phyloP scores from a whole-genome alignment of 2,797 vertebrate genomes.

The Columba guinea region DNA sequence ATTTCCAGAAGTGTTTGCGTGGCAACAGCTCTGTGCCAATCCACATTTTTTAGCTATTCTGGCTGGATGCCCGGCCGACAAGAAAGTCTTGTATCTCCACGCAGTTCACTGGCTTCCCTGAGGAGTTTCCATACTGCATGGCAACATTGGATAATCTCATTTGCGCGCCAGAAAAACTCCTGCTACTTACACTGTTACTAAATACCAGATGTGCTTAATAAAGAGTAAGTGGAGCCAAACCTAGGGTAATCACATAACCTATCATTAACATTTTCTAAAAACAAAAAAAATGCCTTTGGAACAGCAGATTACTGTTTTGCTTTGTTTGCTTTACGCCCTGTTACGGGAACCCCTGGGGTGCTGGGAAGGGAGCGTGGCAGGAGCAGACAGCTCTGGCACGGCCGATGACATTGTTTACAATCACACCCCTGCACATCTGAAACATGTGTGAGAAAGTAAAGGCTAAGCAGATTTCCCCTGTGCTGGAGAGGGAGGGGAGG shows the following conservation, averaged over 20 bases:
- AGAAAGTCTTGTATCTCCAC: constrained; percentile 85
- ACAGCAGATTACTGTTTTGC: constrained; percentile 79
- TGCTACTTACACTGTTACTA: constrained; percentile 90
- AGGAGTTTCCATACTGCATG: constrained; percentile 89
- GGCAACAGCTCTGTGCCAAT: constrained; percentile 85
- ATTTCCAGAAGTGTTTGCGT: constrained; percentile 97
- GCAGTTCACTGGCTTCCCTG: constrained; percentile 85
- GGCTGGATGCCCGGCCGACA: constrained; percentile 85
- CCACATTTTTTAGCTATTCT: constrained; percentile 87
- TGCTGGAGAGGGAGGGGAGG: constrained; percentile 14
- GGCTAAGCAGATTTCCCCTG: constrained; percentile 66
- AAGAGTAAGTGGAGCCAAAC: constrained; percentile 79
- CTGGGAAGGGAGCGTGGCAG: constrained; percentile 68
- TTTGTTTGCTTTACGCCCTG: constrained; percentile 80
- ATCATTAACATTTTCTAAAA: constrained; percentile 86
- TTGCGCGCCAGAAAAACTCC: constrained; percentile 82
- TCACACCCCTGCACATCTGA: constrained; percentile 77
- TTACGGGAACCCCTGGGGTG: constrained; percentile 79
- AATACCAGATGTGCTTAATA: constrained; percentile 86
- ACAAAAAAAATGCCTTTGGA: constrained; percentile 76
- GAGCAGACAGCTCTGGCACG: constrained; percentile 69
- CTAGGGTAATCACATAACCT: constrained; percentile 83
- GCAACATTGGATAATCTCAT: constrained; percentile 84
- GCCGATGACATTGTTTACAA: constrained; percentile 72
- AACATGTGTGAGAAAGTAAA: constrained; percentile 75